Evolutionary conservation across 2,888 invertebrate genomes (phyloP).

Genomic region (Cantharis rustica): DNA sequence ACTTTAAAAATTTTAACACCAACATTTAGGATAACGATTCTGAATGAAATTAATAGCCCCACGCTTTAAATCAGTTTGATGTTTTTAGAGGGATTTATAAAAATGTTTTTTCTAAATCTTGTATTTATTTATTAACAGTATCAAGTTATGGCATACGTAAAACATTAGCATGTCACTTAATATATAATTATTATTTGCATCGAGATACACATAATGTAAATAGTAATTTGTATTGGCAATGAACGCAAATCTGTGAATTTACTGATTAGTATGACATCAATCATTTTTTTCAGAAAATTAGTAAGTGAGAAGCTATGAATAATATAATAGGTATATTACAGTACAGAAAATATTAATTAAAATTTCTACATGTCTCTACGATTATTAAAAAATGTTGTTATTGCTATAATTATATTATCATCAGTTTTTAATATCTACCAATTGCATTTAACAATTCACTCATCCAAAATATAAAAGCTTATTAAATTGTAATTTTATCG

Average conservation of each 20-base stretch:
- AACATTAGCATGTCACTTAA: background rate
- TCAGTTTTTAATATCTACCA: too few relatives aligned
- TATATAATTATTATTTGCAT: background rate
- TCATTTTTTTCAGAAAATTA: background rate
- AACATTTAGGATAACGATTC: too few relatives aligned
- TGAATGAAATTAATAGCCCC: too few relatives aligned
- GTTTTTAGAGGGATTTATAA: too few relatives aligned
- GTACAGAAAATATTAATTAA: background rate
- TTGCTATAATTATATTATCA: background rate
- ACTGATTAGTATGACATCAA: background rate
- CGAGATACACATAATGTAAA: background rate
- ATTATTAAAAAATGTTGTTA: background rate
- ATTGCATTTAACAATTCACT: too few relatives aligned
- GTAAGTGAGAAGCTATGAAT: too few relatives aligned
- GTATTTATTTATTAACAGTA: too few relatives aligned
- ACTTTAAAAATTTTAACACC: too few relatives aligned
- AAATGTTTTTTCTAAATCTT: too few relatives aligned
- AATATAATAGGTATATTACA: background rate
- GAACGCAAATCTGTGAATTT: background rate
- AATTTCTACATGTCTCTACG: background rate
- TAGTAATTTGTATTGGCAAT: background rate
- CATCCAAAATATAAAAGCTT: background rate
- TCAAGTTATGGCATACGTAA: background rate
- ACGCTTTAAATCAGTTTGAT: too few relatives aligned
- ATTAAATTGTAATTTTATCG: background rate